Base-by-base conservation (phyloP, 2,888 invertebrate genomes). In the Philereme vetulata region DNA sequence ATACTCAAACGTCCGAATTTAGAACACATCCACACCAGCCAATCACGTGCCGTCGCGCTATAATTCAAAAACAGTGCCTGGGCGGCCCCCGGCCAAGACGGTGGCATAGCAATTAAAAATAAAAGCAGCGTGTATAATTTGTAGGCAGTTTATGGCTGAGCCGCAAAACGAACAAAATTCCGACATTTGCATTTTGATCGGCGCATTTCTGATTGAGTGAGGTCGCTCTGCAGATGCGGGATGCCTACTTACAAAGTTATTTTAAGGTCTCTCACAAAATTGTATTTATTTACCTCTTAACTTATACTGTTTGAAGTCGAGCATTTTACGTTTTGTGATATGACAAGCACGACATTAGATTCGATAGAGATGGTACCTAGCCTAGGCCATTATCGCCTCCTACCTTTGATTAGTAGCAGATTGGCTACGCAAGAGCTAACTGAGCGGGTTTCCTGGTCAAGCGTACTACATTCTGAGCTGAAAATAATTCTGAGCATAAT, bases 31-130 rank as follows among this genome's bases (percentile, higher is more conserved):
- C 36, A 57, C 48, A 61, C 76, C 79, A 79, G 76, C 90, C 88
- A 89, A 90, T 91, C 90, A 90, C 88, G 84, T 85, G 88, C 81
- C 78, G 74, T 81, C 82, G 82, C 81, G 83, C 84, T 78, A 87
- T 90, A 85, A 87, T 88, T 91, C 87, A 90, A 88, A 88, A 87
- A 40, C 49, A 36, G 50, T 49, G 80, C 72, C 73, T 72, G 67
- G 72, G 70, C 72, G 76, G 83, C 89, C 88, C 77, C 84, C 77
- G 87, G 89, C 88, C 72, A 80, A 86, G 87, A 82, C 88, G 86
- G 90, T 88, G 88, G 90, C 84, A 72, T 83, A 81, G 85, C 88
- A 91, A 90, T 91, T 90, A 91, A 90, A 91, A 91, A 91, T 88
- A 89, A 90, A 88, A 85, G 82, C 80, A 77, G 80, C 72, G 78